Conservation (phyloP, 2,888 invertebrate genomes). For the Stenurella melanura region DNA sequence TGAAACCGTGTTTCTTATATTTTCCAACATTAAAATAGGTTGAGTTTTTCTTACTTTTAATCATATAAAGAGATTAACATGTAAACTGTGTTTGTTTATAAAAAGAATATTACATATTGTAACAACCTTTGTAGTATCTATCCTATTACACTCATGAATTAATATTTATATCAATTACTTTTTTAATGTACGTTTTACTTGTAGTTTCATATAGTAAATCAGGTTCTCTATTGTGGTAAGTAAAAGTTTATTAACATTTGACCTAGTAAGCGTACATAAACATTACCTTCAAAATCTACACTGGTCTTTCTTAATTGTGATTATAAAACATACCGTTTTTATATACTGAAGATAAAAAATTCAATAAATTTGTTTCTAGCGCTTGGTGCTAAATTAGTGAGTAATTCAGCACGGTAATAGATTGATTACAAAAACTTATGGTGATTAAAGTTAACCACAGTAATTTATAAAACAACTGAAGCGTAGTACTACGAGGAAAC, state of each 20-base stretch:
- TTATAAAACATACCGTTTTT: not conserved
- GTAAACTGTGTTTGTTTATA: too few species aligned
- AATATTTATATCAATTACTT: too few species aligned
- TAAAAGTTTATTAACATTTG: conserved; percentile 3
- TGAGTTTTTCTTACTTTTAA: too few species aligned
- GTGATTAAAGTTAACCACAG: not conserved
- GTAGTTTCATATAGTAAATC: not conserved
- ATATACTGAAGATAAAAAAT: not conserved
- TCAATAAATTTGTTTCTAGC: not conserved
- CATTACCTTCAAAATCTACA: not conserved
- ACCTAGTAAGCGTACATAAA: not conserved
- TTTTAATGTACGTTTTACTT: not conserved
- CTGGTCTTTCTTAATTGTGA: not conserved
- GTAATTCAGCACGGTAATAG: not conserved
- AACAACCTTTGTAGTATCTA: not conserved
- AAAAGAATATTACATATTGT: too few species aligned
- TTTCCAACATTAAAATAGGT: too few species aligned
- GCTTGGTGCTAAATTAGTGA: not conserved
- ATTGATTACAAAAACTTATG: not conserved
- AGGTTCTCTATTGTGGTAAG: not conserved
- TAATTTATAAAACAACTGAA: not conserved
- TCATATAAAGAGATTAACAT: too few species aligned
- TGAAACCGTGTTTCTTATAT: too few species aligned
- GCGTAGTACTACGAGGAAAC: not conserved
- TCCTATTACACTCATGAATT: too few species aligned